Base-by-base conservation (phyloP, 2,113 vertebrate species). In the Daubentonia madagascariensis region DNA sequence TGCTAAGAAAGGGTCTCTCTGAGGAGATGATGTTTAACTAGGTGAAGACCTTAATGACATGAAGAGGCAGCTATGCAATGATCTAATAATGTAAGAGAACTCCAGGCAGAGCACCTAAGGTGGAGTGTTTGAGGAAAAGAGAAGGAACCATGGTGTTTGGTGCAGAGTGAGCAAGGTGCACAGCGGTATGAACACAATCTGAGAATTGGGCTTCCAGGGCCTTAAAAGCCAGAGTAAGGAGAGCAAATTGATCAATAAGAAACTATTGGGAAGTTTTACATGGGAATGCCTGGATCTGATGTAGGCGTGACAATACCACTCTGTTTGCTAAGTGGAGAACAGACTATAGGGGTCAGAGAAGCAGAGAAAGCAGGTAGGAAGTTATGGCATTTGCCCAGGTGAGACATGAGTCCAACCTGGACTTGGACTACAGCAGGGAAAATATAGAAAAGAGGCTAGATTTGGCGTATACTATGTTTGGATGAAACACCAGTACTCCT, bases 121-220 rank as follows among this genome's bases (percentile, higher is more conserved):
- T 25, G 10, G 25, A 43, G 45, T 8, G 1, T 54, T 8, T 61
- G 79, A 75, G 78, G 54, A 28, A 68, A 89, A n/a, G 79, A 75
- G 16, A 70, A 11, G 43, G 14, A n/a, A 32, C 10, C 13, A 6
- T 1, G 28, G 5, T 23, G 16, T n/a, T 25, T 61, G 48, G 67
- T 32, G 17, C 6, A 40, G 12, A 80, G 61, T 30, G 45, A 43
- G 35, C 54, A 22, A 18, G 11, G n/a, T 1, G 8, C 78, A 73
- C 0, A 32, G 28, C 4, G 37, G 67, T 50, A 28, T 28, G 48
- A 61, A 40, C 43, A 48, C 0, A 0, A 6, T 45, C 3, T 30
- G 7, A 75, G 28, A 76, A 54, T 45, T 25, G 45, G 43, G 50
- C 28, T 57, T n/a, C 25, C 12, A n/a, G 85, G 52, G 63, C 61